Base-by-base conservation (phyloP, 2,113 vertebrate genomes). In the Macroglossus sobrinus region DNA sequence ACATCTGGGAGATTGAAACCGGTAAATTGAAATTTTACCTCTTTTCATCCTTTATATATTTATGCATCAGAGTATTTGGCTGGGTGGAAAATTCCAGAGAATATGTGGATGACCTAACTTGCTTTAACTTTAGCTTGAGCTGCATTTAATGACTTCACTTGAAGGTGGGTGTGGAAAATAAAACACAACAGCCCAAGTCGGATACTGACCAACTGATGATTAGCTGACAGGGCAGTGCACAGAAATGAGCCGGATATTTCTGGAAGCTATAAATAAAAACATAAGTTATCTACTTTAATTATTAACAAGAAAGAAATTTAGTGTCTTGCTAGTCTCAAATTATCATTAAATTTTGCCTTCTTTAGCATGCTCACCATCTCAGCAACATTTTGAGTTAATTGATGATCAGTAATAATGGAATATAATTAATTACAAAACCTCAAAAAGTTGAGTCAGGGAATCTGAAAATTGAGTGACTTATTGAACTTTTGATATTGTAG, bases 1-100 rank as follows among this genome's bases (percentile, higher is more conserved):
- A 99, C 85, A 74, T 99, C 90, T 99, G 99, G 99, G 99, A 99
- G 91, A 98, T 98, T 94, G 99, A 99, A 98, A 99, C 98, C 97
- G 99, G 99, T 99, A 98, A 88, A 92, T 40, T 79, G 38, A 9
- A 71, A 0, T 3, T 45, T 35, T 3, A 78, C 0, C 8, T 1
- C 18, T 69, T 69, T 35, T 15, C 4, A 6, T 24, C 74, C 84
- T 89, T 80, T 28, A 1, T 59, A 1, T 64, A 38, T 84, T 55
- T 89, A 21, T 68, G 4, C 33, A 30, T 89, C 0, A 43, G 2
- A 74, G 81, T 84, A 0, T 4, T 57, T 81, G 88, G 68, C 12
- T 47, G 47, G 22, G 3, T 15, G 7, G 50, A 74, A 74, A 22
- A 35, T 71, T 92, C 18, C 3, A 55, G 28, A 97, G 64, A 50